Conservation (phyloP, 1,140 invertebrate species). For the Drosophila kanapiae region DNA sequence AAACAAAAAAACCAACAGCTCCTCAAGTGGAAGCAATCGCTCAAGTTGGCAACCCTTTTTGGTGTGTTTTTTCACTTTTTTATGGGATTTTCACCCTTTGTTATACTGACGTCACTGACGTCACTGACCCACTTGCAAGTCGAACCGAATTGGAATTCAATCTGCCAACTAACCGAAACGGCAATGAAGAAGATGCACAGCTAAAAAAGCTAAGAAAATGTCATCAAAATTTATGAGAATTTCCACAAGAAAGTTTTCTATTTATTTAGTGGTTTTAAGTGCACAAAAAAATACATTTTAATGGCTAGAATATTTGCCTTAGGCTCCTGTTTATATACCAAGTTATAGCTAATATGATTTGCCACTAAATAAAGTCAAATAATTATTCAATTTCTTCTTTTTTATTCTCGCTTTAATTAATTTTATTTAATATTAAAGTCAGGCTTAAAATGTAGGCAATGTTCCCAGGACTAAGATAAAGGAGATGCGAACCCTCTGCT, state of each 20-base stretch:
- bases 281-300: background rate
- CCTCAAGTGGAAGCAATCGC: conserved; percentile 49
- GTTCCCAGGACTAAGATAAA: conserved; percentile 4
- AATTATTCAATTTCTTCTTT: background rate
- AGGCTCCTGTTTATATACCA: no score
- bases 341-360: background rate
- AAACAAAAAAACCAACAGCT: conserved; percentile 28
- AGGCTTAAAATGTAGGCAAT: background rate
- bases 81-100: conserved; percentile 14
- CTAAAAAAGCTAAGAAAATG: background rate
- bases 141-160: conserved; percentile 42
- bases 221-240: background rate
- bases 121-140: conserved; percentile 30
- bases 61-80: background rate
- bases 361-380: no score
- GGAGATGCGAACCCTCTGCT: conserved; percentile 13
- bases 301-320: no score
- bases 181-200: conserved; percentile 17
- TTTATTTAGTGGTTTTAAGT: background rate
- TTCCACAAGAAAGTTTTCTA: no score
- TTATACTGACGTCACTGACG: conserved; percentile 44
- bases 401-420: no score
- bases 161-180: conserved; percentile 13
- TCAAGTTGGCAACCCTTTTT: conserved; percentile 47
- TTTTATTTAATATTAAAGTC: background rate